Conservation (phyloP, 2,113 vertebrate genomes). For the Melierax canorus region DNA sequence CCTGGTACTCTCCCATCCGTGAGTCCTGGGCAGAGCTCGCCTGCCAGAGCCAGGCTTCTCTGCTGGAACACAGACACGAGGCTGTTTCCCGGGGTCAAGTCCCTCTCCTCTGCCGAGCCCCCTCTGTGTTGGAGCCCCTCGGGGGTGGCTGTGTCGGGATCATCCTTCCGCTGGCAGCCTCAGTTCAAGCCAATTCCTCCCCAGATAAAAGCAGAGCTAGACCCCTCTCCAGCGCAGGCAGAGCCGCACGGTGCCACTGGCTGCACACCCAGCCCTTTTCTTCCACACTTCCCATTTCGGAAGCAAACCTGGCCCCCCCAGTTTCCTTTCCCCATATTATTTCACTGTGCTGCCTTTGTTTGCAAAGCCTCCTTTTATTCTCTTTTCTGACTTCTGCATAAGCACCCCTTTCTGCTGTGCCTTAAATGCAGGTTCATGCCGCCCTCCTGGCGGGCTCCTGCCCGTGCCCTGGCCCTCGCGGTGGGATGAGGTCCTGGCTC, state of each 20-base stretch:
- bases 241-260: background rate
- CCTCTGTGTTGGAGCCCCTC: background rate
- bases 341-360: background rate
- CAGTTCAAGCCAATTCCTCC: rapidly evolving
- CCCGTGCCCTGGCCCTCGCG: rapidly evolving
- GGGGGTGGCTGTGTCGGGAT: rapidly evolving
- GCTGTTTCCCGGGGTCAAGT: rapidly evolving
- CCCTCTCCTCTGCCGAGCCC: too few species aligned
- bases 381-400: background rate
- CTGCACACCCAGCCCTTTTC: background rate
- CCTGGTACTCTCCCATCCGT: rapidly evolving
- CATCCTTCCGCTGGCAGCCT: background rate
- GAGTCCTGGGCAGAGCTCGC: rapidly evolving
- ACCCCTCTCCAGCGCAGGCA: background rate
- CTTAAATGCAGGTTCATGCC: rapidly evolving
- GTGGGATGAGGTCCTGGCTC: background rate
- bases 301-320: background rate
- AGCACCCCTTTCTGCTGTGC: background rate
- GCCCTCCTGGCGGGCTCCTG: rapidly evolving
- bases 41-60: rapidly evolving
- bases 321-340: background rate
- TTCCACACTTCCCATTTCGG: background rate
- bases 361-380: background rate
- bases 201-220: rapidly evolving
- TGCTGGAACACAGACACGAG: rapidly evolving